Base-by-base conservation (phyloP, 1,140 invertebrate species). In the Danaus melanippus region DNA sequence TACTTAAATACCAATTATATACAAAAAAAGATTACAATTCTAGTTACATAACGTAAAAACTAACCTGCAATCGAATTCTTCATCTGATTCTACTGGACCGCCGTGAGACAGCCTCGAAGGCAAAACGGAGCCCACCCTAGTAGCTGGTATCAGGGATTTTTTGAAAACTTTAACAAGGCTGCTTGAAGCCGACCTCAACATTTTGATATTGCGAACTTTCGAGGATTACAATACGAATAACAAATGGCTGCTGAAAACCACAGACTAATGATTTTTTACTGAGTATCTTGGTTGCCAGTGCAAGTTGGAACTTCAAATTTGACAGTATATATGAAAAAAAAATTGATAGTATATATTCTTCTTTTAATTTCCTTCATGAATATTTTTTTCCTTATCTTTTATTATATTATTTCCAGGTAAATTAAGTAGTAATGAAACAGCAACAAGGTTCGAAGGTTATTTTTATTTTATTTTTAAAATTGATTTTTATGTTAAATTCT, bases 11-110 rank as follows among this genome's bases (percentile, higher is more conserved):
- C 10, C n/a, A 50, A 40, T 11, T 44, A 44, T n/a, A n/a, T 44
- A 44, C 43, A n/a, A 44, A 44, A 48, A 46, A 42, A 54, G 53
- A 50, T 57, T 54, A 32, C 2, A 74, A 72, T 76, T 77, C 67
- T 56, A 75, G 74, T 86, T 86, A 86, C 83, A 86, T 86, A 86
- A 86, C 76, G 73, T 79, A 63, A 83, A 76, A 69, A 52, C 74
- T 83, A 74, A 86, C 83, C 81, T 86, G 72, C 52, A 59, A 69
- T 86, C 83, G 51, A 86, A 86, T 67, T 86, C 83, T 76, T 84
- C 79, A 47, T 83, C 77, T 17, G 78, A 75, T 69, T 86, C 81
- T 12, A 79, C 78, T 12, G 78, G 79, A 8, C 78, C 78, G 12
- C 64, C 78, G 52, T 83, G 79, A 10, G 75, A 51, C 46, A 66